Evolutionary conservation across 64 coral and sea anemone species (phyloP).

Genomic region (Stylophora pistillata): DNA sequence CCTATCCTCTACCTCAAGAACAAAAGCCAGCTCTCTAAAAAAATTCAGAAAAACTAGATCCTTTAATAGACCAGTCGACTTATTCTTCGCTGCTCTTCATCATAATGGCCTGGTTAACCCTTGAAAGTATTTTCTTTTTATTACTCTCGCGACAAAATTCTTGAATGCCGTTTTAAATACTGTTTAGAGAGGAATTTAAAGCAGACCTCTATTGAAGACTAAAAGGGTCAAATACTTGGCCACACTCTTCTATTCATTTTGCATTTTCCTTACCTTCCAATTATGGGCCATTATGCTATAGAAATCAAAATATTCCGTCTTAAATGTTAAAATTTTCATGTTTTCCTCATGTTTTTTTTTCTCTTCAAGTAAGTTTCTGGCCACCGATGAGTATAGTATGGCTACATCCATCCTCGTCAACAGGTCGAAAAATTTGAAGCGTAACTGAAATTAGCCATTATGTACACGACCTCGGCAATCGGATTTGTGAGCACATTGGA

Average conservation of each 20-base stretch:
- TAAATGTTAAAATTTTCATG: neutral
- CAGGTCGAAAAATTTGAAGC: neutral
- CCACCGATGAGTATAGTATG: neutral
- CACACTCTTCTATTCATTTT: neutral
- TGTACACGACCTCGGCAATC: neutral
- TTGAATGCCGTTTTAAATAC: neutral
- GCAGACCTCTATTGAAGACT: neutral
- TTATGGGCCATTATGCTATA: neutral
- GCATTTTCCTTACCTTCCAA: neutral
- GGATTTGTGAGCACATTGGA: slow-evolving; percentile 2
- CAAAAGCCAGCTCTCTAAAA: no score
- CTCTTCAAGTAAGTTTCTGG: neutral
- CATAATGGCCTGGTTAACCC: neutral
- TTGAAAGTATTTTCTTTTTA: neutral
- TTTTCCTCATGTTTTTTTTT: neutral
- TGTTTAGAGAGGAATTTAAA: neutral
- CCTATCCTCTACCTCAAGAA: no score
- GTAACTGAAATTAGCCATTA: slow-evolving; percentile 7
- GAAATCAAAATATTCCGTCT: neutral
- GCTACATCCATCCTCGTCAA: neutral
- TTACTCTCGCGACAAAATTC: neutral
- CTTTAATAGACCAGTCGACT: no score
- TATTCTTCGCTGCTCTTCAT: no score
- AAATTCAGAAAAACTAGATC: no score
- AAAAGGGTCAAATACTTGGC: neutral